Evolutionary conservation across 2,113 vertebrate genomes (phyloP), one percentile per base, ranked within the genome.

Genomic region (Prionailurus viverrinus): DNA sequence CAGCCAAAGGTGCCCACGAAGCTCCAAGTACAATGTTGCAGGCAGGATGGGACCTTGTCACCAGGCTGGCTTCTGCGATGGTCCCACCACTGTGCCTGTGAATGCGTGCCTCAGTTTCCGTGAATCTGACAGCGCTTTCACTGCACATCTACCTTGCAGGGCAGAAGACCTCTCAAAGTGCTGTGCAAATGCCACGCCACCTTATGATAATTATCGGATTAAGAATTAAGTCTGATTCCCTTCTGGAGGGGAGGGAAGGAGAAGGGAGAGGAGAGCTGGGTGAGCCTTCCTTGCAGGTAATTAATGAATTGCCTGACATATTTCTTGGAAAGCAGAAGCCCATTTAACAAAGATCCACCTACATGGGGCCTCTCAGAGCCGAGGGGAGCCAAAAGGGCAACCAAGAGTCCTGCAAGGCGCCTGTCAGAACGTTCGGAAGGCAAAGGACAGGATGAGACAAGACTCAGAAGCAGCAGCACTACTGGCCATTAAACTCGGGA

Each of bases 311-410:
- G 89, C 93, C 2, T 29, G 78, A 41, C 88, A 89, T 51, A 83
- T 61, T 31, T 95, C 89, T 97, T 95, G 94, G 96, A 98, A 97
- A 95, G 95, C 97, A 96, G 95, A 98, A 97, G 94, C 92, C 97
- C 96, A 86, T 97, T 97, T 98, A 98, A 97, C 95, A 95, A 98
- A 97, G 94, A 95, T 15, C 97, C 94, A 97, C 97, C 95, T 97
- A 97, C 93, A 95, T 65, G 65, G 89, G 66, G 48, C 92, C 86
- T 97, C 92, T 96, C 21, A 69, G 58, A 66, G 90, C 97, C 84
- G 95, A 97, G 92, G 97, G 96, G 97, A 88, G 95, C 97, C 91
- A 80, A 84, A 96, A 92, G 94, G 92, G 94, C 92, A 87, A 97
- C 91, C 89, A 82, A 88, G 95, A 95, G 91, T 7, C 45, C 96